Conservation (phyloP, 2,888 invertebrate species). For the Sesamia inferens region DNA sequence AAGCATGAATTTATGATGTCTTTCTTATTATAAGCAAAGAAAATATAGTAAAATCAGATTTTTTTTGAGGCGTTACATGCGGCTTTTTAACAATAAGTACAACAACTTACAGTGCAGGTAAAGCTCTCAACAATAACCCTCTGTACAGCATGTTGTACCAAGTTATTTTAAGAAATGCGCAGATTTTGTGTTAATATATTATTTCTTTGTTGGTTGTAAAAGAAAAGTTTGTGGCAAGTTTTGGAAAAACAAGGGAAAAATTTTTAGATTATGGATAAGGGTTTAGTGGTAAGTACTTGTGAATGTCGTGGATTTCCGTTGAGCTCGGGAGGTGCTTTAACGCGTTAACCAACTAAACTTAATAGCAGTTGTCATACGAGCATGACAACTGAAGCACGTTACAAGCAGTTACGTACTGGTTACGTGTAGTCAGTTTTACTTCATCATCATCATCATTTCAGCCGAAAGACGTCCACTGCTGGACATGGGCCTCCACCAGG, state of each 20-base stretch:
- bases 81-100: not conserved
- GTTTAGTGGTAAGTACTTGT: not conserved
- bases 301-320: not conserved
- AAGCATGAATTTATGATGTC: not conserved
- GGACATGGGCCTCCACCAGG: too few relatives aligned
- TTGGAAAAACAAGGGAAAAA: not conserved
- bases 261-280: not conserved
- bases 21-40: not conserved
- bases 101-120: not conserved
- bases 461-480: too few relatives aligned
- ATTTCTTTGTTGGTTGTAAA: not conserved
- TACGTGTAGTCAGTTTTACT: too few relatives aligned
- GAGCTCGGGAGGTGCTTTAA: too few relatives aligned
- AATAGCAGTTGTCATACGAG: too few relatives aligned
- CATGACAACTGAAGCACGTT: too few relatives aligned
- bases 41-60: not conserved
- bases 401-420: too few relatives aligned
- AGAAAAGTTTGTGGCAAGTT: not conserved
- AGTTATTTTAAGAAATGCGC: not conserved
- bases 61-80: not conserved
- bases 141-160: not conserved
- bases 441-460: too few relatives aligned
- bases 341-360: too few relatives aligned
- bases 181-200: conserved; percentile 8
- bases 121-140: not conserved